Percentiles rank a stretch among this genome's conserved stretches.
Conservation (phyloP, 1,140 invertebrate species). For the Gryllus bimaculatus region DNA sequence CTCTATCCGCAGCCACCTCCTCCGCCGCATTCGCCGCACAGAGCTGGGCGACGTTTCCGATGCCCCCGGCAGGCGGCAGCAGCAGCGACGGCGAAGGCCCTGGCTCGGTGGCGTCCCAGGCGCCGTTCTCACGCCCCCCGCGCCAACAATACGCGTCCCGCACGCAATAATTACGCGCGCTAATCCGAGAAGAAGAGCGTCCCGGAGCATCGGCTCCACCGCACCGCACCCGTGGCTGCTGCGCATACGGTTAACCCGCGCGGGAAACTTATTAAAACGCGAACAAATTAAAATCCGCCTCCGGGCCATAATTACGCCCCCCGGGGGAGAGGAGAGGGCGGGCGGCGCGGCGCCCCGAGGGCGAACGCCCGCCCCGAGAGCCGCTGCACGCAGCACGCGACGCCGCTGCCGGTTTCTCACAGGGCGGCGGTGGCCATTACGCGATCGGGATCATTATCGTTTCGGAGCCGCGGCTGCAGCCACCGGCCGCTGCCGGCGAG, state of each 20-base stretch:
- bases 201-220: neutral
- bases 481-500: neutral
- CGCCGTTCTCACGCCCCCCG: neutral
- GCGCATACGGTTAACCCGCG: neutral
- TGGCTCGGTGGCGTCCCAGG: neutral
- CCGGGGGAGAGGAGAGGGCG: neutral
- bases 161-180: neutral
- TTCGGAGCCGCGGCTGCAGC: no score
- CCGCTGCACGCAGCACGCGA: neutral
- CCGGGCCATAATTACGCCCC: neutral
- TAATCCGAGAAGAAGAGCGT: neutral
- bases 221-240: neutral
- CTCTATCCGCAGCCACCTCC: neutral
- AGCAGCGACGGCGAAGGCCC: neutral
- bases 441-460: slow-evolving; percentile 3
- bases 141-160: neutral
- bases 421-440: neutral
- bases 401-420: neutral
- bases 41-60: neutral
- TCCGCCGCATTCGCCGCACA: neutral
- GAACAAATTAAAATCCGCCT: neutral
- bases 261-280: neutral
- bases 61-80: neutral
- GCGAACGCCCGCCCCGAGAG: neutral
- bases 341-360: no score